Conservation (phyloP, 1,140 invertebrate species). For the Physella acuta region DNA sequence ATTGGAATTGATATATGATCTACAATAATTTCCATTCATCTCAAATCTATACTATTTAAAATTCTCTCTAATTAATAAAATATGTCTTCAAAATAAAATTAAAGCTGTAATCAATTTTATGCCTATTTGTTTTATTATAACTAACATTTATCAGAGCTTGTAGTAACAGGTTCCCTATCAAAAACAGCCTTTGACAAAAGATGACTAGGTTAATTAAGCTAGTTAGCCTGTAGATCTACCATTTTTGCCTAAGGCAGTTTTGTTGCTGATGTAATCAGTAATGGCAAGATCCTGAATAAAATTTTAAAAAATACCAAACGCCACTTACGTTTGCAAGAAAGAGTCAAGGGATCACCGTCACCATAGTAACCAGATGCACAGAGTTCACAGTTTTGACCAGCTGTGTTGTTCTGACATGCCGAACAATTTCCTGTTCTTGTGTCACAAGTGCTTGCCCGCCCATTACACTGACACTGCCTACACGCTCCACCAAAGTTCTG, state of each 20-base stretch:
- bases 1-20: too few species aligned
- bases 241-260: background rate
- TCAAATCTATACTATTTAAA: too few species aligned
- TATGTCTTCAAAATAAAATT: too few species aligned
- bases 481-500: conserved; percentile 53
- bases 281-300: background rate
- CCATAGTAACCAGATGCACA: conserved; percentile 32
- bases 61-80: too few species aligned
- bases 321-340: conserved; percentile 24
- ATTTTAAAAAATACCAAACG: background rate
- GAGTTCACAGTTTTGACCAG: conserved; percentile 34
- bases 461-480: conserved; percentile 52
- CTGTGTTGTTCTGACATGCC: conserved; percentile 33
- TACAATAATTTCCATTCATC: too few species aligned
- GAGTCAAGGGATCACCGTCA: conserved; percentile 32
- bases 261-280: background rate
- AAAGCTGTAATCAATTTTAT: too few species aligned
- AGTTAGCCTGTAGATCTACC: too few species aligned
- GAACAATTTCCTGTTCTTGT: conserved; percentile 31
- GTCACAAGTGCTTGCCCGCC: conserved; percentile 34
- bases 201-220: too few species aligned
- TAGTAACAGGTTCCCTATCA: too few species aligned
- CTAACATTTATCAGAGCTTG: too few species aligned
- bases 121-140: too few species aligned
- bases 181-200: too few species aligned